These are phyloP conservation scores for Nomada ferruginata DNA, from an alignment of 2,888 invertebrate species.

Conservation along the genomic window DNA sequence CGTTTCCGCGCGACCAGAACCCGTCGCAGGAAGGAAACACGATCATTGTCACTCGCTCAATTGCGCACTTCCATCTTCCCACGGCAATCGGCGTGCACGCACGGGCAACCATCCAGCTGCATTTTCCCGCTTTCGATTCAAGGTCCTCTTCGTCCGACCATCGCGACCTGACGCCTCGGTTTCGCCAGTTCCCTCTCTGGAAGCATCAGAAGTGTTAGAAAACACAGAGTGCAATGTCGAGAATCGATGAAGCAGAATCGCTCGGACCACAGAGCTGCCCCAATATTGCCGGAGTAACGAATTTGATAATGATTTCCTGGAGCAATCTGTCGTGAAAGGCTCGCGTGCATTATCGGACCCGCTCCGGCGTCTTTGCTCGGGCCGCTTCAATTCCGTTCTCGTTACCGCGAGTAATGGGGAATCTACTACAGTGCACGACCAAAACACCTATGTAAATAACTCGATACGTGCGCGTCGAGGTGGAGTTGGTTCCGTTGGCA, in stretches of 20 bases:
- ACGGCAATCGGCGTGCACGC: conserved; percentile 43
- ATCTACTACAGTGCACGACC: conserved; percentile 6
- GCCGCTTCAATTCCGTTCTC: conserved; percentile 1
- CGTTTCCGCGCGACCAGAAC: conserved; percentile 37
- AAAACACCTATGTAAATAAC: conserved; percentile 42
- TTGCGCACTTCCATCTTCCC: conserved; percentile 53
- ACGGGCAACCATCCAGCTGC: conserved; percentile 4
- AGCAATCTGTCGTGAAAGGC: neutral
- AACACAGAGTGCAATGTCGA: neutral
- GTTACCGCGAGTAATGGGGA: conserved; percentile 19
- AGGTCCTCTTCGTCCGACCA: conserved; percentile 4
- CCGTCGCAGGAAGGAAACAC: conserved; percentile 48
- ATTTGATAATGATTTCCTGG: conserved; percentile 9
- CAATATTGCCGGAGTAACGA: conserved; percentile 17
- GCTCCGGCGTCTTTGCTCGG: conserved; percentile 1
- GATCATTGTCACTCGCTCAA: conserved; percentile 49
- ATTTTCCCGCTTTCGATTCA: conserved; percentile 8
- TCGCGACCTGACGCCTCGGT: neutral
- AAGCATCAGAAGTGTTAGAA: no score
- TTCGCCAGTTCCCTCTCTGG: neutral
- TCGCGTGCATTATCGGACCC: neutral
- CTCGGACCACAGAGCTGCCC: conserved; percentile 13
- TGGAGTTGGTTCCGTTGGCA: conserved; percentile 30
- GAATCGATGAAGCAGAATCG: conserved; percentile 7
- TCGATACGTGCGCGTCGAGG: conserved; percentile 9